Conservation (phyloP, 2,888 invertebrate species). For the Pollenia griseotomentosa region DNA sequence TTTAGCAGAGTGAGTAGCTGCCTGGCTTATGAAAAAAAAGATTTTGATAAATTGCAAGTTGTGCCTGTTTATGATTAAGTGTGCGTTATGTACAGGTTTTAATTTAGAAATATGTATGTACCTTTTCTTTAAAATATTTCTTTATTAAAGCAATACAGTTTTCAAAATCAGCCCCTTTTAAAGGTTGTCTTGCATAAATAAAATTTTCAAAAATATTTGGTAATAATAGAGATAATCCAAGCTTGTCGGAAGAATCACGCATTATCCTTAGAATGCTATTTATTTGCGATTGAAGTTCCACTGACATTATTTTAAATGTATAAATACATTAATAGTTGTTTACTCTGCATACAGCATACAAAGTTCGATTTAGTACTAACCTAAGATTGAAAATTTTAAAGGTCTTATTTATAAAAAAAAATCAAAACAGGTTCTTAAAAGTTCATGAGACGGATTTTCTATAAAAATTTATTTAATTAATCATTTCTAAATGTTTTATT, state of each 20-base stretch:
- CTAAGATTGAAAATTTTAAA: too few species aligned
- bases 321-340: too few species aligned
- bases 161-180: slow-evolving; percentile 69
- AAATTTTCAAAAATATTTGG: slow-evolving; percentile 75
- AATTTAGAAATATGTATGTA: slow-evolving; percentile 16
- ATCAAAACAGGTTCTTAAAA: too few species aligned
- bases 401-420: too few species aligned
- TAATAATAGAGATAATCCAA: slow-evolving; percentile 75
- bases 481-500: too few species aligned
- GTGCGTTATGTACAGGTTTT: not conserved
- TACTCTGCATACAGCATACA: too few species aligned
- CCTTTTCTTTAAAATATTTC: slow-evolving; percentile 72
- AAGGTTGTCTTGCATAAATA: slow-evolving; percentile 61
- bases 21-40: too few species aligned
- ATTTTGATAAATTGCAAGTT: too few species aligned
- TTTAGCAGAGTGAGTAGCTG: too few species aligned
- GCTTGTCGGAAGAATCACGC: slow-evolving; percentile 75
- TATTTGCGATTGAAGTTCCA: slow-evolving; percentile 75
- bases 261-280: slow-evolving; percentile 76
- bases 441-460: too few species aligned
- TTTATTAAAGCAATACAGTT: slow-evolving; percentile 70
- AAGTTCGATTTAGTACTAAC: not conserved
- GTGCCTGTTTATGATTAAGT: too few species aligned
- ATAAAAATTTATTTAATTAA: too few species aligned
- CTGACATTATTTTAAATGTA: slow-evolving; percentile 58